Conservation (phyloP, 2,113 vertebrate species). For the Seriola quinqueradiata region DNA sequence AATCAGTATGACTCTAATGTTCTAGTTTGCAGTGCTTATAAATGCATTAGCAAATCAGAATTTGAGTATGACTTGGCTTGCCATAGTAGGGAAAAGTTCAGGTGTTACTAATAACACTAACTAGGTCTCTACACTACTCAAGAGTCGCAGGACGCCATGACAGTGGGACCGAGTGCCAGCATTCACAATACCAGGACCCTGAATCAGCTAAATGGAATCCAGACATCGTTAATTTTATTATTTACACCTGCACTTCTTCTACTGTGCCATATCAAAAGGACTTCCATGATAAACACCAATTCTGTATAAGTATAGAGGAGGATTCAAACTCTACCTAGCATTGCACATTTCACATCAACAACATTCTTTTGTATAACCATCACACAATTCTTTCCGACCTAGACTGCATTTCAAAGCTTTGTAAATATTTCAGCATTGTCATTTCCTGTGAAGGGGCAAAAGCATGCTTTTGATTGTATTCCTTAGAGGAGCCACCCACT, state of each 20-base stretch:
- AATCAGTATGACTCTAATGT: too few relatives aligned
- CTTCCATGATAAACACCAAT: background rate
- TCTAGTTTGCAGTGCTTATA: too few relatives aligned
- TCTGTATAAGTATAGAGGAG: background rate
- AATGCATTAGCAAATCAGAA: too few relatives aligned
- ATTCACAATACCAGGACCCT: background rate
- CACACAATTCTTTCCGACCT: background rate
- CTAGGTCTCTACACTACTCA: background rate
- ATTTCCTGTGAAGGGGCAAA: constrained; percentile 35
- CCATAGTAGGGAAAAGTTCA: background rate
- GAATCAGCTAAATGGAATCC: background rate
- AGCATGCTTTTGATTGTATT: constrained; percentile 33
- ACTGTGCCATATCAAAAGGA: background rate
- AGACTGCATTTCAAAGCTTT: constrained; percentile 28
- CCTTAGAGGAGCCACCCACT: constrained; percentile 22
- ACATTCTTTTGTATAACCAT: background rate
- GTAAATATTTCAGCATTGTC: constrained; percentile 64
- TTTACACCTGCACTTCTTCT: background rate
- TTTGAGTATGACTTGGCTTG: background rate
- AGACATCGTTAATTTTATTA: background rate
- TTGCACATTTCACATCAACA: background rate
- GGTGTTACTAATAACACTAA: background rate
- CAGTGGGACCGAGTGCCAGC: background rate
- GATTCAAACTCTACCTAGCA: background rate
- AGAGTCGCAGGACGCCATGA: background rate